phyloP scores from a whole-genome alignment of 2,113 vertebrate genomes.

The Varanus komodoensis region DNA sequence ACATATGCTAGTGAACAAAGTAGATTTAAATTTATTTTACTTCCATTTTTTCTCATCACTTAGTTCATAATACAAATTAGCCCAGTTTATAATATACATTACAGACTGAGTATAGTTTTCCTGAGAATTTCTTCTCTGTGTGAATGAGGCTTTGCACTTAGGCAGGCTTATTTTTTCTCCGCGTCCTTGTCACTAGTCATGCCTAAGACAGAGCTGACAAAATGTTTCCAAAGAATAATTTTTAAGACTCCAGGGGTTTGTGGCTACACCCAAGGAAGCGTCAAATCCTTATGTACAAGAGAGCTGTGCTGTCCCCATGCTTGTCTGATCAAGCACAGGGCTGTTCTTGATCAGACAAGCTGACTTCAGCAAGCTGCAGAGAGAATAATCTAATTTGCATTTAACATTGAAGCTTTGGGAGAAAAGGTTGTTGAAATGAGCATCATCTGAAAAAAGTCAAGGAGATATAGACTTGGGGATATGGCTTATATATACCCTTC shows the following conservation, averaged over 20 bases:
- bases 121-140: background rate
- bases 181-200: background rate
- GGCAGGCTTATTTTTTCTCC: background rate
- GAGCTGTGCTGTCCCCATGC: background rate
- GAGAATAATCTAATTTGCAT: no score
- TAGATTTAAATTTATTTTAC: no score
- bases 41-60: background rate
- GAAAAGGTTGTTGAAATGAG: no score
- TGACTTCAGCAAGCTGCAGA: no score
- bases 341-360: no score
- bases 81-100: background rate
- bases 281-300: background rate
- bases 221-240: background rate
- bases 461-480: no score
- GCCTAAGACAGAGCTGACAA: background rate
- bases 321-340: no score
- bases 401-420: no score
- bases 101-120: background rate
- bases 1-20: background rate
- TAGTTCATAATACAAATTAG: background rate
- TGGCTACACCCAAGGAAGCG: background rate
- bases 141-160: background rate
- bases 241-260: background rate
- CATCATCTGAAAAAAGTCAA: no score
- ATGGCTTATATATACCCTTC: no score